Conservation (phyloP, 2,888 invertebrate genomes). For the Tuta absoluta region DNA sequence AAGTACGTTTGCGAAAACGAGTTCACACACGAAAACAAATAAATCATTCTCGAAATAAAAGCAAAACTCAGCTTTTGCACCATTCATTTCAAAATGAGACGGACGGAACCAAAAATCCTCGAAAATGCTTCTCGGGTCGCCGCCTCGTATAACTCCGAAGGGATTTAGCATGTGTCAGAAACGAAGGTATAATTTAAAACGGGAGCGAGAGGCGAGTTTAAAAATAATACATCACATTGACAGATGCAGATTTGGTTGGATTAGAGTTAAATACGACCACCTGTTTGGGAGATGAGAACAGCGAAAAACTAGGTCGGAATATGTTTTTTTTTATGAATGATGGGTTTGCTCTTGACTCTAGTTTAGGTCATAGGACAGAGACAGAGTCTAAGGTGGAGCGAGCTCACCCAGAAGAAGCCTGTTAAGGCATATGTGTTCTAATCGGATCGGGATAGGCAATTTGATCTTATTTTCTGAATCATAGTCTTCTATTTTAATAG, state of each 20-base stretch:
- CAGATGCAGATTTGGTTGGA: slow-evolving; percentile 68
- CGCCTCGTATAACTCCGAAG: slow-evolving; percentile 54
- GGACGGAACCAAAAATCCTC: slow-evolving; percentile 26
- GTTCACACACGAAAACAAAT: background rate
- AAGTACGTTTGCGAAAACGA: background rate
- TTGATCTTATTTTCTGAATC: too few relatives aligned
- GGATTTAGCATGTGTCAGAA: slow-evolving; percentile 64
- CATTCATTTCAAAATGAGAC: slow-evolving; percentile 14
- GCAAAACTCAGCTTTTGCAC: background rate
- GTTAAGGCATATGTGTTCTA: too few relatives aligned
- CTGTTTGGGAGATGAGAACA: slow-evolving; percentile 64
- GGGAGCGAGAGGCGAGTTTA: slow-evolving; percentile 42
- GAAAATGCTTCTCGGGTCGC: slow-evolving; percentile 58
- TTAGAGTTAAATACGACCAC: slow-evolving; percentile 73
- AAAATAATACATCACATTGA: slow-evolving; percentile 59
- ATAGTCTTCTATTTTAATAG: too few relatives aligned
- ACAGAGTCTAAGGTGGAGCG: too few relatives aligned
- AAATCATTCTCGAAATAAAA: slow-evolving; percentile 4
- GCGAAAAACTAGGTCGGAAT: slow-evolving; percentile 62
- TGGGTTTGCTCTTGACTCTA: too few relatives aligned
- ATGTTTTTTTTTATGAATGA: too few relatives aligned
- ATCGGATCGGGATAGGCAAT: too few relatives aligned
- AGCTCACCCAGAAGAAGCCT: too few relatives aligned
- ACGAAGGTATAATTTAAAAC: slow-evolving; percentile 60
- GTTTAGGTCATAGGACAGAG: too few relatives aligned